Percentiles rank a stretch among this genome's conserved stretches.
These are phyloP conservation scores for Philopotamus ludificatus DNA, from an alignment of 1,140 invertebrate genomes.

Conservation along the genomic window DNA sequence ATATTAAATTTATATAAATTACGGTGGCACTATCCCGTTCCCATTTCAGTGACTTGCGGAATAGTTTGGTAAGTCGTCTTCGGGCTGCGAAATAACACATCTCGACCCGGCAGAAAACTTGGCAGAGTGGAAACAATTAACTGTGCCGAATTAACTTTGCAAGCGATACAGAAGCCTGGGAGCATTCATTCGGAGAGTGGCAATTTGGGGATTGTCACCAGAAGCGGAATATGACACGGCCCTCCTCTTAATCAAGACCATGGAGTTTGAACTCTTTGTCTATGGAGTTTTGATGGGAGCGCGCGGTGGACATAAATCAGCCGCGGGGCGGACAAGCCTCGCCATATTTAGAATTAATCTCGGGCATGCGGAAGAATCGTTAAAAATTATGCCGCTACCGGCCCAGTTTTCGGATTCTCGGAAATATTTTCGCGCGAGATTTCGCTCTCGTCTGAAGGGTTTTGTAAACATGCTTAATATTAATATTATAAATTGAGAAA, in stretches of 20 bases:
- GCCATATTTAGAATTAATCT: no score
- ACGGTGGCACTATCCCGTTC: background rate
- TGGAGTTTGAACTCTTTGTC: background rate
- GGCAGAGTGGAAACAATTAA: constrained; percentile 24
- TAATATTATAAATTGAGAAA: no score
- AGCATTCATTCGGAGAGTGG: constrained; percentile 7
- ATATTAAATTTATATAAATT: background rate
- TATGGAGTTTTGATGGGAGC: background rate
- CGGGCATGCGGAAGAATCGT: no score
- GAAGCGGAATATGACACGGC: background rate
- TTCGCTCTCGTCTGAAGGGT: no score
- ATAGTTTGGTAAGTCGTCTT: constrained; percentile 15
- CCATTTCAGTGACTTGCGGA: background rate
- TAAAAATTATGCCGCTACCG: no score
- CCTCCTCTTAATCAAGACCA: background rate
- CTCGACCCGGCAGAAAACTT: constrained; percentile 9
- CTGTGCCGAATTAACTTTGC: constrained; percentile 14
- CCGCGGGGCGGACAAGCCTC: no score
- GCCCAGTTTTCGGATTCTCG: no score
- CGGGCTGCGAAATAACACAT: constrained; percentile 21
- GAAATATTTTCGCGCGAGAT: no score
- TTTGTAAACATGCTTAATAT: no score
- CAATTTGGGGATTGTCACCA: constrained; percentile 15
- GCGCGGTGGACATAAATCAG: background rate
- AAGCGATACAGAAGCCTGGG: background rate